Conservation (phyloP, 2,113 vertebrate species). For the Macrotus californicus region DNA sequence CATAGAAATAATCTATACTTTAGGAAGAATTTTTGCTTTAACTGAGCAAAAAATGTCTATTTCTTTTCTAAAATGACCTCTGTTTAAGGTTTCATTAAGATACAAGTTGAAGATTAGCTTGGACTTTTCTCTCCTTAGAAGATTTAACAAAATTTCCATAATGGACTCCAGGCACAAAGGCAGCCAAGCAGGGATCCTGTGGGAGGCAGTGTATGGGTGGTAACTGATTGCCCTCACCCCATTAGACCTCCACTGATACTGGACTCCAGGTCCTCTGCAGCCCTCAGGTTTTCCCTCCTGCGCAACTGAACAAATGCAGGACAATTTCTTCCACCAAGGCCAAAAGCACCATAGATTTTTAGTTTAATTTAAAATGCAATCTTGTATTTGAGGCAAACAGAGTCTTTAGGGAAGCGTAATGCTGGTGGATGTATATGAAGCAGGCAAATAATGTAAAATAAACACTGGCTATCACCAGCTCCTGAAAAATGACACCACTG, state of each 20-base stretch:
- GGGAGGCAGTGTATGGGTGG: background rate
- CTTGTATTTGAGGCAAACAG: conserved; percentile 41
- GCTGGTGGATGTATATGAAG: background rate
- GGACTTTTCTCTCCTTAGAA: background rate
- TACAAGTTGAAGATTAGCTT: background rate
- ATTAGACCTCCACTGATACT: background rate
- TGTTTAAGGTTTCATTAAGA: background rate
- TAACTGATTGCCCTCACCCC: background rate
- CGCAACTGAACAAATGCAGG: background rate
- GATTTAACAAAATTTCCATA: background rate
- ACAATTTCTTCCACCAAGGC: background rate
- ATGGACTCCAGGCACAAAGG: background rate
- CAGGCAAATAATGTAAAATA: conserved; percentile 31
- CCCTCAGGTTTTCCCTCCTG: background rate
- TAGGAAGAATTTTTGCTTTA: background rate
- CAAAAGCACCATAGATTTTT: conserved; percentile 32
- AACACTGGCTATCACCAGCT: background rate
- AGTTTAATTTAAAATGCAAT: conserved; percentile 44
- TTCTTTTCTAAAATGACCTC: conserved; percentile 25
- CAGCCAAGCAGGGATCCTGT: background rate
- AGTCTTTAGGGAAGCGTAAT: background rate
- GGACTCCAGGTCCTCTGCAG: background rate
- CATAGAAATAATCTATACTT: background rate
- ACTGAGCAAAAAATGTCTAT: background rate
- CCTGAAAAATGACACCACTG: background rate